phyloP scores from a whole-genome alignment of 2,797 vertebrate species.

The Prionace glauca region DNA sequence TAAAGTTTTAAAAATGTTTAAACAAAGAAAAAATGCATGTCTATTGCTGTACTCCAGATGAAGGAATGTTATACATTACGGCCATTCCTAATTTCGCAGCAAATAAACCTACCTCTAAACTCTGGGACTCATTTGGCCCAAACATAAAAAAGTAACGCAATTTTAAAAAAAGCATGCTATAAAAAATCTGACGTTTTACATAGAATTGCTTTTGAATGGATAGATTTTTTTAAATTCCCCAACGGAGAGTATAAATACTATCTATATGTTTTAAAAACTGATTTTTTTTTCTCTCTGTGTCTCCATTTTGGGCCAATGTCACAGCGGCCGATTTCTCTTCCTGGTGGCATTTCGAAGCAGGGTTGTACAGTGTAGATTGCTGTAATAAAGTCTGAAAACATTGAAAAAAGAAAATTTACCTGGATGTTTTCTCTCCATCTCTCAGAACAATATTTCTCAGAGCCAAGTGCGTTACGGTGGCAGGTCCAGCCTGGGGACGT shows the following conservation, averaged over 20 bases:
- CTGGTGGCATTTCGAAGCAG: slow-evolving; percentile 21
- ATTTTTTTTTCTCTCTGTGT: background rate
- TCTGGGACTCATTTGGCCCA: background rate
- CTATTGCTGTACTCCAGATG: slow-evolving; percentile 24
- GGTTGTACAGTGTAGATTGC: slow-evolving; percentile 37
- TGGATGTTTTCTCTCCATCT: slow-evolving; percentile 7
- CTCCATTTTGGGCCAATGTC: background rate
- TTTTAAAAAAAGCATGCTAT: slow-evolving; percentile 7
- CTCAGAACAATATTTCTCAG: background rate
- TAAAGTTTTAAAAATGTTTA: slow-evolving; percentile 26
- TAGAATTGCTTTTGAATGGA: background rate
- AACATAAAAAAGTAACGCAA: background rate
- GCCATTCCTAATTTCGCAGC: slow-evolving; percentile 4
- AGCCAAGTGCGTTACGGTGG: background rate
- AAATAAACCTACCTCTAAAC: slow-evolving; percentile 26
- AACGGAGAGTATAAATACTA: slow-evolving; percentile 25
- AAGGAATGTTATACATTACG: slow-evolving; percentile 16
- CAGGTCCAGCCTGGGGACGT: background rate
- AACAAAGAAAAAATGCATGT: slow-evolving; percentile 33
- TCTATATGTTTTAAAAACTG: slow-evolving; percentile 26
- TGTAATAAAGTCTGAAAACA: slow-evolving; percentile 32
- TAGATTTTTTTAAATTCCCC: background rate
- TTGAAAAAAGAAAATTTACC: background rate
- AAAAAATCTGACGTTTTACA: background rate
- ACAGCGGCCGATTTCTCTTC: background rate